Base-by-base conservation (phyloP, 2,113 vertebrate species). In the Cisticola juncidis region DNA sequence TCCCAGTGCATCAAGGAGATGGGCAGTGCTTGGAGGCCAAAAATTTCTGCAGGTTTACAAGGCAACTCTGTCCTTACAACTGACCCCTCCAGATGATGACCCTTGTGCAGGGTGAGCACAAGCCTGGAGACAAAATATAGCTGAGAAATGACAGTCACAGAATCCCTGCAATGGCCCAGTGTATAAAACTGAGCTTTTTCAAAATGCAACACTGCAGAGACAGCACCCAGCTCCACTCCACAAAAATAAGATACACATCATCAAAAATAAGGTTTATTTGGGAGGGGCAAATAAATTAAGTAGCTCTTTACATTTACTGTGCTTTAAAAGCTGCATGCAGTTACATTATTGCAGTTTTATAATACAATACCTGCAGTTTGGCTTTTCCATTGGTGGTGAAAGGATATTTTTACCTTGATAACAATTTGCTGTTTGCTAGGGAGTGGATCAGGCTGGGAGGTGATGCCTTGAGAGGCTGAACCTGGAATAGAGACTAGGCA, bases 341-440 rank as follows among this genome's bases (percentile, higher is more conserved):
- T 44, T 36, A 51, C 56, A 79, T 0, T 2, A 23, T 0, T 1
- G 1, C 1, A 12, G 14, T 16, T 20, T 16, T 20, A 4, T 19
- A 65, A 28, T 4, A 35, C 35, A 47, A 21, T 9, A 51, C 12
- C 3, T n/a, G 29, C 40, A 77, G n/a, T 31, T 14, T 5, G 20
- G 36, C 61, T 92, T 71, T 44, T 3, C 2, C 0, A 1, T 2
- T 29, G 8, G 5, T 0, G 2, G 7, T 23, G 23, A 56, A 21
- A 35, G 2, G 11, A 0, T 1, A 0, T 6, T 51, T 68, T 17
- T 5, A 14, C 1, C 3, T 8, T 9, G 16, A 3, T 1, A 26
- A 2, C 7, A 4, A 14, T 4, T 2, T 2, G 19, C 14, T 9
- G 1, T 6, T 36, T 13, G 13, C 19, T 38, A 14, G 23, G 14